These are phyloP conservation scores for Sinotaia quadrata DNA, from an alignment of 2,888 invertebrate genomes.

Conservation along the genomic window DNA sequence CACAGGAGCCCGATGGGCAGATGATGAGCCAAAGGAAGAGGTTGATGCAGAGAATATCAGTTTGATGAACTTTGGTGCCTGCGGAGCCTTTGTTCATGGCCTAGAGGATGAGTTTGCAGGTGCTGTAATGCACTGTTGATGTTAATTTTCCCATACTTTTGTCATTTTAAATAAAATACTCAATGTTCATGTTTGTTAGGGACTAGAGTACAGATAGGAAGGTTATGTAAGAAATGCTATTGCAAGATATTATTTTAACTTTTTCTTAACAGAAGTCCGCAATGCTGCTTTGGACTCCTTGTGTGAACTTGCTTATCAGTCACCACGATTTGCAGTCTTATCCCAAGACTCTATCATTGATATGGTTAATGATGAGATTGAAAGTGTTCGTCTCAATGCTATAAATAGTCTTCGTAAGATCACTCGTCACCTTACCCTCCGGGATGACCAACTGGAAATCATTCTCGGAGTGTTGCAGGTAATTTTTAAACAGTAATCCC, in stretches of 20 bases:
- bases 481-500: not conserved
- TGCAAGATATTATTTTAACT: too few relatives aligned
- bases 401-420: slow-evolving; percentile 94
- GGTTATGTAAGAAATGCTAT: too few relatives aligned
- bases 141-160: too few relatives aligned
- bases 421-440: slow-evolving; percentile 87
- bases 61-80: slow-evolving; percentile 92
- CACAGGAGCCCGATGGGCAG: slow-evolving; percentile 88
- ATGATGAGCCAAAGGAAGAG: slow-evolving; percentile 85
- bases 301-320: slow-evolving; percentile 87
- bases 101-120: slow-evolving; percentile 97
- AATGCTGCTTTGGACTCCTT: slow-evolving; percentile 95
- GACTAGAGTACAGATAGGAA: too few relatives aligned
- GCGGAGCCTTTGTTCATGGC: slow-evolving; percentile 98
- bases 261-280: slow-evolving; percentile 82
- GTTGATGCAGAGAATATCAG: slow-evolving; percentile 83
- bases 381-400: slow-evolving; percentile 93
- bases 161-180: too few relatives aligned
- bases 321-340: slow-evolving; percentile 85
- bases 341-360: slow-evolving; percentile 97
- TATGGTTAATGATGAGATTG: slow-evolving; percentile 99
- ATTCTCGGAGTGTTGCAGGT: slow-evolving; percentile 94
- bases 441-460: slow-evolving; percentile 96
- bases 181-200: too few relatives aligned
- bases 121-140: slow-evolving; percentile 57